Percentiles rank a stretch among this genome's conserved stretches.
Conservation (phyloP, 2,113 vertebrate species). For the Ovis aries region ARS-UI_Ramb_v3.0 NC_056055.1:170203001-170203500, state of each 20-base stretch:
- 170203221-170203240: neutral
- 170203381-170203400: neutral
- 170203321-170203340: neutral
- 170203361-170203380: neutral
- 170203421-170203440: neutral
- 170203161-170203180: neutral
- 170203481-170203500: neutral
- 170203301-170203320: neutral
- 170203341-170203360: neutral
- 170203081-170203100: neutral
- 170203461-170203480: neutral
- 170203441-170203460: neutral
- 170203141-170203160: neutral
- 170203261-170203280: neutral
- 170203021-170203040: fast-evolving
- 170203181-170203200: neutral
- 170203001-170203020: neutral
- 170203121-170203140: neutral
- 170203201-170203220: neutral
- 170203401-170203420: neutral
- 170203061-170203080: neutral
- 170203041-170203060: neutral
- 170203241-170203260: neutral
- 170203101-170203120: neutral
- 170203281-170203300: neutral